A percentile compares a stretch with the other conserved stretches of the same genome.
Evolutionary conservation across 2,797 vertebrate genomes (phyloP).

Genomic region (Paedocypris micromegethes): DNA sequence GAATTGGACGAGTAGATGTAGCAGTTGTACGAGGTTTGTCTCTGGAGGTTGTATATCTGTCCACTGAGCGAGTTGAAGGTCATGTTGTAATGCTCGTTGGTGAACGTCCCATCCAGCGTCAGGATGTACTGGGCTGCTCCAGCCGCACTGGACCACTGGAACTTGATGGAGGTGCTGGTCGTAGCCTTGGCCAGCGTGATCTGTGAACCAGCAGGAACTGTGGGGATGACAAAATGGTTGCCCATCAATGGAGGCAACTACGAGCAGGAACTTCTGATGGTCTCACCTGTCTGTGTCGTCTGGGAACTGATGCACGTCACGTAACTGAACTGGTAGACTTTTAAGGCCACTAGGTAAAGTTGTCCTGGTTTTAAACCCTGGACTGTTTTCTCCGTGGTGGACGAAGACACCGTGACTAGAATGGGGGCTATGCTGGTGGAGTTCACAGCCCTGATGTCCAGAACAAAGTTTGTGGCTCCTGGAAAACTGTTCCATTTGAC

Average conservation of each 20-base stretch:
- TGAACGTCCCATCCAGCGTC: constrained; percentile 45
- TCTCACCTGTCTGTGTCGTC: constrained; percentile 62
- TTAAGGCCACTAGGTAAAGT: constrained; percentile 63
- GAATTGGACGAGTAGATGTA: constrained; percentile 62
- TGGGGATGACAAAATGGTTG: background rate
- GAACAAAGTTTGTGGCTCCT: constrained; percentile 52
- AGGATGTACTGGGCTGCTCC: constrained; percentile 64
- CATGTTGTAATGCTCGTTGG: constrained; percentile 31
- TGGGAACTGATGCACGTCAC: constrained; percentile 45
- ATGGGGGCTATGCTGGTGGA: constrained; percentile 55
- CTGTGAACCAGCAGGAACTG: constrained; percentile 68
- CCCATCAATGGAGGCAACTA: background rate
- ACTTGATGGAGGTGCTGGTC: constrained; percentile 64
- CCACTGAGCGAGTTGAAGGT: constrained; percentile 51
- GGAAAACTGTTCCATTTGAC: constrained; percentile 57
- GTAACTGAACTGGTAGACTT: constrained; percentile 46
- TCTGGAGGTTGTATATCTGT: constrained; percentile 53
- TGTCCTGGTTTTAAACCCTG: constrained; percentile 65
- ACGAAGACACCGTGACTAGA: constrained; percentile 23
- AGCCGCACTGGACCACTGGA: constrained; percentile 61
- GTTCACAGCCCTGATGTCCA: constrained; percentile 63
- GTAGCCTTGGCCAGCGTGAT: constrained; percentile 58
- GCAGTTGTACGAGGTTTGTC: constrained; percentile 62
- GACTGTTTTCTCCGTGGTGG: constrained; percentile 52
- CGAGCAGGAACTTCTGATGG: background rate